Base-by-base conservation (phyloP, 2,888 invertebrate species). In the Nesidiocoris tenuis region DNA sequence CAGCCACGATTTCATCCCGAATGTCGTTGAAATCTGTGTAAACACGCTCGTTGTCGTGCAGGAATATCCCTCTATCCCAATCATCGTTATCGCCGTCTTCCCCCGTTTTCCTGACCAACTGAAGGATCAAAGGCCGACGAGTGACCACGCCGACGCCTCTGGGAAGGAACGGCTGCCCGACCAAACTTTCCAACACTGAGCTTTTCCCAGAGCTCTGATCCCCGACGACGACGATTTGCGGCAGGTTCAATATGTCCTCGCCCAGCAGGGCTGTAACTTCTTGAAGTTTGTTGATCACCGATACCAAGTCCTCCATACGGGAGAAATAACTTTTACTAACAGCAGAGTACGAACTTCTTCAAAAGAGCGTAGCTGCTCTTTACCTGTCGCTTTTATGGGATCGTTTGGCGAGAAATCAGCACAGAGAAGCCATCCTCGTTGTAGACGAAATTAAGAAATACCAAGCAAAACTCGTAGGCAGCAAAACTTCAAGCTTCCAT, bases 201-300 rank as follows among this genome's bases (percentile, higher is more conserved):
- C 88, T 88, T 83, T 89, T 89, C 3, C 89, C 89, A 24, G 88
- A 86, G 82, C 88, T 88, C 87, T 89, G 83, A 56, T 87, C 86
- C 56, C 89, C 89, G 65, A 90, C 86, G 39, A 89, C 89, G 59
- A 88, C 88, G 79, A 89, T 89, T 82, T 90, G 89, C 5, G 89
- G 89, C 24, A 89, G 83, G 22, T 39, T 72, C 54, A 89, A 79
- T 1, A 85, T 84, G 80, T 88, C 87, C 71, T 85, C 84, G 12
- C 89, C 89, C 63, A 88, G 86, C 1, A 88, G 87, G 77, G 87
- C 87, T 81, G 89, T 88, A 1, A 89, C 88, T 84, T 90, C 89
- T 82, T 90, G 89, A 39, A 90, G 83, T 82, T 89, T 89, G 81
- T 88, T 89, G 75, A 90, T 87, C 1, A 88, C 87, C 1, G 88